Base-by-base conservation (phyloP, 2,797 vertebrate species). In the Thaleichthys pacificus region DNA sequence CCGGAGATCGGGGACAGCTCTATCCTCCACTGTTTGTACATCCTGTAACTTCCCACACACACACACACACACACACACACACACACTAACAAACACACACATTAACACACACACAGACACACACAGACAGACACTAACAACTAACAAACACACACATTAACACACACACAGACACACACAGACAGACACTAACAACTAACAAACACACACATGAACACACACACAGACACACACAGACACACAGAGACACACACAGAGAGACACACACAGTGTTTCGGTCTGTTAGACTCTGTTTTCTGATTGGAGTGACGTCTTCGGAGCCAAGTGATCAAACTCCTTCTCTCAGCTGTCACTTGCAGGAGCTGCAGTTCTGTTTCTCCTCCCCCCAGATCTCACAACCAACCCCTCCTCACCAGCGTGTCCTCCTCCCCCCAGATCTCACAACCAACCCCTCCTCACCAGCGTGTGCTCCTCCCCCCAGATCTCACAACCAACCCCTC, bases 401-500 rank as follows among this genome's bases (percentile, higher is more conserved):
- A 98, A 99, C 0, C 97, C 97, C 0, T 98, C 98, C 0, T 92
- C 99, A 87, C 97, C 99, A 89, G 96, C 97, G 0, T 98, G 3
- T 28, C 9, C 38, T 21, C 17, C 9, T 28, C 12, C n/a, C 24
- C 21, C 21, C 32, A 35, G 32, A 28, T 28, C 26, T 28, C 26
- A 28, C 26, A 28, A 28, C 26, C 32, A 35, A 7, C 32, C 32
- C 1, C 32, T 5, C 4, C 32, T 35, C 5, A 35, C 4, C 32
- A 5, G 4, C 5, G 5, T 35, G 5, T 5, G 0, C 30, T 32
- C 24, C 24, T 24, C 24, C 95, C 96, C 0, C 89, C 99, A 69
- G 91, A 97, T 79, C 97, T 99, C 93, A 99, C 99, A 82, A 97
- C 99, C 62, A 98, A 98, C 0, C 97, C 97, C 0, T 98, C 98